Conservation (phyloP, 1,140 invertebrate genomes). For the Drosophila willistoni region DNA sequence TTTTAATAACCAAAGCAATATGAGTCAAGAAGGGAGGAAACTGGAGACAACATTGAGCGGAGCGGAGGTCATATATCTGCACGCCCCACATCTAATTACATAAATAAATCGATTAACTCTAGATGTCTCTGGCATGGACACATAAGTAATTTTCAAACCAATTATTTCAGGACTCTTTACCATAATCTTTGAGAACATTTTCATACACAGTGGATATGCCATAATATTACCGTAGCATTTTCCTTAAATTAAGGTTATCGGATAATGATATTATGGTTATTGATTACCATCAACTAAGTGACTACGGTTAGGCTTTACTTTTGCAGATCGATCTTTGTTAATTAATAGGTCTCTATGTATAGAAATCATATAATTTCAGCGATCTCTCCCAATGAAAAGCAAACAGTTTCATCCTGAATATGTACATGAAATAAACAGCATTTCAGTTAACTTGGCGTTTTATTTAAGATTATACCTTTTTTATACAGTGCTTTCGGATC, state of each 20-base stretch:
- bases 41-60: not conserved
- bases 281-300: not conserved
- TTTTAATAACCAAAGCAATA: constrained; percentile 52
- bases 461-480: too few relatives aligned
- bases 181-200: constrained; percentile 1
- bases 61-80: not conserved
- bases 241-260: not conserved
- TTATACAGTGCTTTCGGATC: too few relatives aligned
- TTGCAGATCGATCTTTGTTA: too few relatives aligned
- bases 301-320: not conserved
- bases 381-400: too few relatives aligned
- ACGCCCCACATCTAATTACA: constrained; percentile 50
- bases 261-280: not conserved
- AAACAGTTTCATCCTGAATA: too few relatives aligned
- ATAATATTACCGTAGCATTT: constrained; percentile 7
- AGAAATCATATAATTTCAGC: too few relatives aligned
- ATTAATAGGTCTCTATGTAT: too few relatives aligned
- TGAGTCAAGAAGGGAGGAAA: not conserved
- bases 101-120: constrained; percentile 72
- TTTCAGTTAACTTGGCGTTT: too few relatives aligned
- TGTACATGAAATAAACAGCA: too few relatives aligned
- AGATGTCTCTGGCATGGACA: constrained; percentile 31
- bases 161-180: constrained; percentile 59
- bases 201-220: not conserved
- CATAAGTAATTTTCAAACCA: constrained; percentile 59